These are phyloP conservation scores for Hypercompe scribonia DNA, from an alignment of 2,888 invertebrate species.

Conservation along the genomic window DNA sequence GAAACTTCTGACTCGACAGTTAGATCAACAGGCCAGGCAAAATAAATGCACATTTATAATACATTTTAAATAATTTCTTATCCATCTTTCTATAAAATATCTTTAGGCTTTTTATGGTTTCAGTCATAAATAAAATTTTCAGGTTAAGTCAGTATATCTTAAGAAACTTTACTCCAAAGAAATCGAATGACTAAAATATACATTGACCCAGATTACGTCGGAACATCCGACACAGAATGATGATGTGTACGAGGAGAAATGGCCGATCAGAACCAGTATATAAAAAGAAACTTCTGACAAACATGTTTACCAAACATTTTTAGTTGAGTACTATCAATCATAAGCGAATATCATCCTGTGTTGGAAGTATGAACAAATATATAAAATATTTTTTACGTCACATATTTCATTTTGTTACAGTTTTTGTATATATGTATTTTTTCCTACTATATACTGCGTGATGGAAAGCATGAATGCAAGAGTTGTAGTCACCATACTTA, in stretches of 20 bases:
- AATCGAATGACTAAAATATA: background rate
- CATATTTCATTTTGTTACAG: background rate
- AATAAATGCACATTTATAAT: too few species aligned
- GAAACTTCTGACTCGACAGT: too few species aligned
- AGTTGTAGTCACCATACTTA: too few species aligned
- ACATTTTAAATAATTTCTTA: too few species aligned
- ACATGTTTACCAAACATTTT: slow-evolving; percentile 24
- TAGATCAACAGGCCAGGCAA: too few species aligned
- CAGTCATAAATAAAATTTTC: too few species aligned
- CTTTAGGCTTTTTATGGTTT: too few species aligned
- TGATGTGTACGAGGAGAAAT: slow-evolving; percentile 16
- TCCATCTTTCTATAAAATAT: too few species aligned
- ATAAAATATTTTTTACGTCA: background rate
- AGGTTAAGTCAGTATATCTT: background rate
- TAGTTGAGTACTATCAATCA: background rate
- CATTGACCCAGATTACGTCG: slow-evolving; percentile 23
- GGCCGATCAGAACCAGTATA: slow-evolving; percentile 28
- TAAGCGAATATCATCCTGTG: background rate
- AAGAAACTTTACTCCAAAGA: background rate
- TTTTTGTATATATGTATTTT: background rate
- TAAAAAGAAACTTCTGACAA: slow-evolving; percentile 41
- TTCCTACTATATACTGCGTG: too few species aligned
- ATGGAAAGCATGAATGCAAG: too few species aligned
- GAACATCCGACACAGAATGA: background rate
- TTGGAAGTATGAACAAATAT: background rate